Evolutionary conservation across 2,888 invertebrate genomes (phyloP).

Genomic region (Girardia tigrina): DNA sequence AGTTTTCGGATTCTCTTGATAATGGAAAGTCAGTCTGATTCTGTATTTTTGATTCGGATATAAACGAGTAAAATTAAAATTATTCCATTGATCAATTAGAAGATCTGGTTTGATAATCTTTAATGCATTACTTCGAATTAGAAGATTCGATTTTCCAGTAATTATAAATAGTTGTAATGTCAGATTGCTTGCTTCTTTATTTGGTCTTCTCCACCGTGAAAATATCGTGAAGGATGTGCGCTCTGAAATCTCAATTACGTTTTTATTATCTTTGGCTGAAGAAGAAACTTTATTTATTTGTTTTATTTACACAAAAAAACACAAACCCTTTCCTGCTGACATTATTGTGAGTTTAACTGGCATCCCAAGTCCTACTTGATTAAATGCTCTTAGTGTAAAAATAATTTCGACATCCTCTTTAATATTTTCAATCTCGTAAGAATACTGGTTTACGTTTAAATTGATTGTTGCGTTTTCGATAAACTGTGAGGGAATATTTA

Average conservation of each 20-base stretch:
- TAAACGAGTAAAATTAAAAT: neutral
- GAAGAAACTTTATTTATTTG: neutral
- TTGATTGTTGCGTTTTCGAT: neutral
- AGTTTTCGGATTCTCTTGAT: neutral
- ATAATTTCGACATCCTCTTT: neutral
- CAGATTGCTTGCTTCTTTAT: neutral
- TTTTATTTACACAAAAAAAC: no score
- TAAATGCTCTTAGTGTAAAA: neutral
- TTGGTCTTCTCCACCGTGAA: neutral
- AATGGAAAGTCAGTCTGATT: neutral
- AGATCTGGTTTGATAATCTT: neutral
- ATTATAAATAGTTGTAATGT: neutral
- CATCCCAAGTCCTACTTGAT: constrained; percentile 1
- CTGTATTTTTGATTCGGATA: neutral
- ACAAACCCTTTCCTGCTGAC: neutral
- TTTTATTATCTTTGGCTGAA: neutral
- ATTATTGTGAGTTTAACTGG: neutral
- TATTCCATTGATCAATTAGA: neutral
- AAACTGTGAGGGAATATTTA: neutral
- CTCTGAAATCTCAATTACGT: neutral
- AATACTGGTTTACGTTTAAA: neutral
- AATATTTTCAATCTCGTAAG: neutral
- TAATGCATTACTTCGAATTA: neutral
- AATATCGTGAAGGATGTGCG: neutral
- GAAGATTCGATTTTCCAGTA: neutral